Evolutionary conservation across 1,140 invertebrate species (phyloP).

Genomic region (Ceratina calcarata): DNA sequence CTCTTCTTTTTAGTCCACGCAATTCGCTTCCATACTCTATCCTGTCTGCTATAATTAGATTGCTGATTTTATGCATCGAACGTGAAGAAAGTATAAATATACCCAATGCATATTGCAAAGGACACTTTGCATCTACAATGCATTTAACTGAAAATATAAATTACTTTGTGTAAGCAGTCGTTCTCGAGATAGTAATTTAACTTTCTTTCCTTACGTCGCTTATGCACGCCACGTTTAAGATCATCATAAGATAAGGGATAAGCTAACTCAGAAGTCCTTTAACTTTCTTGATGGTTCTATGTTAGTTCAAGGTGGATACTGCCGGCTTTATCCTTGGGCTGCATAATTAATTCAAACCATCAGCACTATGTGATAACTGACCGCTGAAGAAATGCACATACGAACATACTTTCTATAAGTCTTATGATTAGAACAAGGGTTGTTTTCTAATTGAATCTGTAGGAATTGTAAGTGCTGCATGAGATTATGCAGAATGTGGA

Average conservation of each 20-base stretch:
- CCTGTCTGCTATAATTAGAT: too few species aligned
- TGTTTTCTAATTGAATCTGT: too few species aligned
- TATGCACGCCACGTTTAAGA: background rate
- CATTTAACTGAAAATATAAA: background rate
- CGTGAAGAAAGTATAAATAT: too few species aligned
- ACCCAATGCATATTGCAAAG: background rate
- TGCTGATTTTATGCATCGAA: too few species aligned
- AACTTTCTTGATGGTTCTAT: background rate
- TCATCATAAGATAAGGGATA: background rate
- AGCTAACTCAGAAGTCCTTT: background rate
- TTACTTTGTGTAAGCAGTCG: background rate
- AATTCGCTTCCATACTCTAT: too few species aligned
- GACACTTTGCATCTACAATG: too few species aligned
- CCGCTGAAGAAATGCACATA: too few species aligned
- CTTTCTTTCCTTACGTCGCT: background rate
- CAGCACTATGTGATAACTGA: background rate
- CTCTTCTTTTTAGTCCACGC: background rate
- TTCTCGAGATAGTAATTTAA: too few species aligned
- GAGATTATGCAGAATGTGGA: too few species aligned
- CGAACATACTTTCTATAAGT: too few species aligned
- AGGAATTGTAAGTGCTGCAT: too few species aligned
- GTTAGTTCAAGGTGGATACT: constrained; percentile 21
- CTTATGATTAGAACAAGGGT: too few species aligned
- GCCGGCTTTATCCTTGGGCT: constrained; percentile 18
- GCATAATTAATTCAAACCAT: constrained; percentile 20